Percentiles rank a stretch among this genome's conserved stretches.
Conservation (phyloP, 2,797 vertebrate species). For the Clarias platycephalus region DNA sequence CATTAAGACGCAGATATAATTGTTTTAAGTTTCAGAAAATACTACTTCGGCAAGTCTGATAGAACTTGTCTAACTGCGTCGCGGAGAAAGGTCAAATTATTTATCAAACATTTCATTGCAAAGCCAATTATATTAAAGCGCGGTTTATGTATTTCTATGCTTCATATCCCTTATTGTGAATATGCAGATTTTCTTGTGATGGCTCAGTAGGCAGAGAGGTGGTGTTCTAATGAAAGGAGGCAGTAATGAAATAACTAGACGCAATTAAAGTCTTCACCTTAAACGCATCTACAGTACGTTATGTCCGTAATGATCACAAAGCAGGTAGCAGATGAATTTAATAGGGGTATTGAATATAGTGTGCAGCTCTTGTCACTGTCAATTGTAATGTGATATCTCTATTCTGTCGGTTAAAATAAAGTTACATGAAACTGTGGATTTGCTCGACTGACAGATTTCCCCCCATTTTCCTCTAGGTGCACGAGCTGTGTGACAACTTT, state of each 20-base stretch:
- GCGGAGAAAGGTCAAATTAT: neutral
- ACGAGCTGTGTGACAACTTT: conserved; percentile 99
- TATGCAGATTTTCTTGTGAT: conserved; percentile 44
- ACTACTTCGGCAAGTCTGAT: neutral
- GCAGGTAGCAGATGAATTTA: conserved; percentile 92
- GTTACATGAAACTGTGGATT: conserved; percentile 76
- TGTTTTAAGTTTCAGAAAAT: neutral
- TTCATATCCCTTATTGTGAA: conserved; percentile 2
- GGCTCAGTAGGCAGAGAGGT: conserved; percentile 48
- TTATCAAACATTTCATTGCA: neutral
- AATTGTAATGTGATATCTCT: conserved; percentile 97
- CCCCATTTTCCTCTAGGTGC: conserved; percentile 81
- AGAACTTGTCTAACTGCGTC: neutral
- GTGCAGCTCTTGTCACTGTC: conserved; percentile 96
- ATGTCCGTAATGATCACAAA: conserved; percentile 86
- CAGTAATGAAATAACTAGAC: conserved; percentile 81
- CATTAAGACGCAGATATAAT: neutral
- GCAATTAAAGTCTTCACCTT: conserved; percentile 91
- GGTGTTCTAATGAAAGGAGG: conserved; percentile 61
- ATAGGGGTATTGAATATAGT: conserved; percentile 90
- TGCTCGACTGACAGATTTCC: conserved; percentile 65
- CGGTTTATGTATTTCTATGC: conserved; percentile 6
- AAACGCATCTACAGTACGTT: conserved; percentile 90
- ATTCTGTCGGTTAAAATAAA: conserved; percentile 84
- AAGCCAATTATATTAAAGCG: neutral